phyloP scores from a whole-genome alignment of 2,888 invertebrate species.

The Melinaea menophilus region DNA sequence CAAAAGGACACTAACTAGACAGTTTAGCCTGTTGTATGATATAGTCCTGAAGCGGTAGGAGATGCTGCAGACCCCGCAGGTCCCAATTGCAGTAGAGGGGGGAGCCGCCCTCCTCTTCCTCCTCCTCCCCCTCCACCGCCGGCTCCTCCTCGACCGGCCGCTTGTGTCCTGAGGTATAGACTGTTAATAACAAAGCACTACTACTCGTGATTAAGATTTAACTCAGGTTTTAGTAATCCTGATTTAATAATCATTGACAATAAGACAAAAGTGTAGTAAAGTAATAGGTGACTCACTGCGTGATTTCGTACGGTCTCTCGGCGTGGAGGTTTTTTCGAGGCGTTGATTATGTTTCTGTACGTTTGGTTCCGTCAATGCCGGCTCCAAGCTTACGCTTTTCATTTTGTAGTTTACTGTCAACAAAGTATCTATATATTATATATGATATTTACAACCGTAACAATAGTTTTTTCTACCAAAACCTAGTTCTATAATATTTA shows the following conservation, averaged over 20 bases:
- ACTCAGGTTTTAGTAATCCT: no score
- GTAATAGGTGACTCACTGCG: slow-evolving; percentile 51
- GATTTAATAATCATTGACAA: no score
- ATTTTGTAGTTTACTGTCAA: slow-evolving; percentile 67
- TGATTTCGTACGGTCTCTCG: slow-evolving; percentile 69
- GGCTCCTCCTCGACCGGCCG: slow-evolving; percentile 53
- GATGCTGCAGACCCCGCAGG: slow-evolving; percentile 82
- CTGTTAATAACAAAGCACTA: background rate
- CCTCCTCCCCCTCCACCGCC: slow-evolving; percentile 61
- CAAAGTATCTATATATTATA: slow-evolving; percentile 6
- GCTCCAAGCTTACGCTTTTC: slow-evolving; percentile 70
- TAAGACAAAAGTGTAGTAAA: no score
- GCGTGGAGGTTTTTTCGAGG: slow-evolving; percentile 64
- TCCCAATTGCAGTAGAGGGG: slow-evolving; percentile 87
- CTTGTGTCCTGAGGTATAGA: slow-evolving; percentile 56
- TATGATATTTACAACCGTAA: background rate
- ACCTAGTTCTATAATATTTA: no score
- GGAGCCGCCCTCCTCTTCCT: slow-evolving; percentile 79
- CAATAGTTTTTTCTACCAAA: no score
- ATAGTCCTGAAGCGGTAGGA: slow-evolving; percentile 91
- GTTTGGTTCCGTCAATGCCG: slow-evolving; percentile 72
- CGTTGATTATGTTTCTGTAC: slow-evolving; percentile 74
- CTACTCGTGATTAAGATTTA: no score
- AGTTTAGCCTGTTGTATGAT: slow-evolving; percentile 91
- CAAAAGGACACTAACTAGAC: slow-evolving; percentile 72